These are phyloP conservation scores for Melipona beecheii DNA, from an alignment of 2,888 invertebrate species.

Conservation along the genomic window DNA sequence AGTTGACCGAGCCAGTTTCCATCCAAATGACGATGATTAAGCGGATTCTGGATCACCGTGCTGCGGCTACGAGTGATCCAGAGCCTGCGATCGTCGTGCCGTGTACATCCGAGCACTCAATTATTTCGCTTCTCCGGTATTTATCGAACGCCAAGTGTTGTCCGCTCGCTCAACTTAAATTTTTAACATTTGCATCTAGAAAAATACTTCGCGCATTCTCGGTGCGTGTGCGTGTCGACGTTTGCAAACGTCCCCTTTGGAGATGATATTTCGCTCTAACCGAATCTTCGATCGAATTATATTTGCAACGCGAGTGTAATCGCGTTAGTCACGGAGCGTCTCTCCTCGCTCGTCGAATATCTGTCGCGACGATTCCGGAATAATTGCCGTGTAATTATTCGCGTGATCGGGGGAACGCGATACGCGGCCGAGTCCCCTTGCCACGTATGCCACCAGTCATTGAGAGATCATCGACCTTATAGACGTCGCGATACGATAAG, in stretches of 20 bases:
- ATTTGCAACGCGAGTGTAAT: not conserved
- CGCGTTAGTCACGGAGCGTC: not conserved
- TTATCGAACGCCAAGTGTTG: not conserved
- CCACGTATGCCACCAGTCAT: constrained; percentile 51
- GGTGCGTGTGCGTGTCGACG: too few relatives aligned
- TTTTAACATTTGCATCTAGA: not conserved
- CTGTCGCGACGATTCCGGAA: constrained; percentile 34
- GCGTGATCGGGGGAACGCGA: constrained; percentile 23
- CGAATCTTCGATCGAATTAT: not conserved
- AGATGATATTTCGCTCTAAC: not conserved
- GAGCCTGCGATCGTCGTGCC: not conserved
- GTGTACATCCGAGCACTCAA: not conserved
- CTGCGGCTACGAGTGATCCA: not conserved
- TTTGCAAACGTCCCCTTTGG: too few relatives aligned
- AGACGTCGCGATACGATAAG: constrained; percentile 62
- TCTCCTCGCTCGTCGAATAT: not conserved
- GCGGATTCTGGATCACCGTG: not conserved
- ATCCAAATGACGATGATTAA: constrained; percentile 12
- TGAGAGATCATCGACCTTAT: constrained; percentile 65
- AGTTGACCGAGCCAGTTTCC: not conserved
- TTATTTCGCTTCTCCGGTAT: not conserved
- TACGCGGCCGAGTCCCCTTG: constrained; percentile 23
- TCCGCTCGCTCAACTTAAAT: not conserved
- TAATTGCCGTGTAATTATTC: constrained; percentile 41
- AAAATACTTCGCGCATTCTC: not conserved